Evolutionary conservation across 2,797 vertebrate genomes (phyloP), one percentile per base, ranked within the genome.

Genomic region (Mionectes olivaceus): DNA sequence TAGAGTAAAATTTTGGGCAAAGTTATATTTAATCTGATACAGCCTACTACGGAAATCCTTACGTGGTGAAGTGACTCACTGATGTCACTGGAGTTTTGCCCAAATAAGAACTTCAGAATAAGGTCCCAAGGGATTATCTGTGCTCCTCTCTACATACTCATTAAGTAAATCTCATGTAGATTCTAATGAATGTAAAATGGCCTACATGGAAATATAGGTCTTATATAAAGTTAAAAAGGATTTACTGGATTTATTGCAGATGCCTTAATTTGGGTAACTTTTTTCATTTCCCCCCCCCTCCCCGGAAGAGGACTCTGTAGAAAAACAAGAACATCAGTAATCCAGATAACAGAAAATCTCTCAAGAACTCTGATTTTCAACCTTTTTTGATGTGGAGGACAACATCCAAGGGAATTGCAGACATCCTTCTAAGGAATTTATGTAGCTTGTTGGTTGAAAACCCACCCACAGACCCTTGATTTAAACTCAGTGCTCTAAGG

Each of bases 1-100:
- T 56, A 75, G 52, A 93, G 60, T 55, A 76, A 93, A 93, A 92
- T 75, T 64, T 84, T 93, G 49, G 80, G 27, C 43, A 95, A 94
- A 93, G 23, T 59, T 64, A 32, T 57, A 68, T 89, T 95, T 95
- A 87, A 90, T 71, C 85, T 22, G 5, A 86, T 56, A 88, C 55
- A 49, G 30, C 41, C 59, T 33, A 32, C 73, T 91, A 33, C 73
- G 68, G 55, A 83, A 94, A 78, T 85, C 82, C 41, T 83, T 68
- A 70, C n/a, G 23, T 17, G 33, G 82, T 44, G 32, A 94, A 94
- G 93, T 33, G 19, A 52, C 25, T 91, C 74, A 82, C 1, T 81
- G 87, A 80, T 1, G 1, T 93, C 87, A 89, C 46, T 71, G 73
- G 68, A 94, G 23, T 89, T 96, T 57, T 93, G 76, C 59, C 52